Evolutionary conservation across 2,797 vertebrate species (phyloP), one percentile per base, ranked within the genome.

Genomic region (Trematomus bernacchii): DNA sequence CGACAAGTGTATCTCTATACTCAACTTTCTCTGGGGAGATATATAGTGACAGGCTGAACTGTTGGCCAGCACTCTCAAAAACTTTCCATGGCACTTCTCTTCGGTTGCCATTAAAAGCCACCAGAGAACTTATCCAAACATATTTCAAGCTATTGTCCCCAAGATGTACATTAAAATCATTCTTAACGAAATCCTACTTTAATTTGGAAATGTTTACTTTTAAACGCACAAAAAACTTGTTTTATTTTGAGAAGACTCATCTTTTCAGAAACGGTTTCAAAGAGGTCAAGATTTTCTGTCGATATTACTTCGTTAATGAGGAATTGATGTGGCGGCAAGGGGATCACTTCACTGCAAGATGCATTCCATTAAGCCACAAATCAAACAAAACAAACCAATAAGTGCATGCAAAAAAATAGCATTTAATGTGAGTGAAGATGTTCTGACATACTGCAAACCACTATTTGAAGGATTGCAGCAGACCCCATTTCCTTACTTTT

Each of bases 241-340:
- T 37, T 58, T 63, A 74, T 85, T 80, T 60, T 62, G 33, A 79
- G 51, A 68, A 46, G 63, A 18, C 15, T 58, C 60, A 37, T 66
- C 43, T 77, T 82, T 87, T 77, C 68, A 79, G 15, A 57, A 59
- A 66, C 5, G 1, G 71, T 84, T 82, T 80, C 50, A 46, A 58
- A 77, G 67, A 76, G 27, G 30, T 66, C 75, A 83, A 77, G 80
- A 88, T 77, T 43, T 12, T 83, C 84, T 79, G 76, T 80, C 89
- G 43, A 89, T 94, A 76, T 69, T 76, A 42, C 67, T 77, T 77
- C n/a, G 61, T 90, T 88, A 89, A 89, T 87, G 77, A 76, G 58
- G 72, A 82, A 89, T 90, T 86, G 80, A 86, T 90, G 74, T 1
- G 19, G 69, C 54, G 16, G 75, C 59, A 71, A 79, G 30, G 60